These are phyloP conservation scores for Drosophila nasuta DNA, from an alignment of 1,140 invertebrate genomes.

Conservation along the genomic window DNA sequence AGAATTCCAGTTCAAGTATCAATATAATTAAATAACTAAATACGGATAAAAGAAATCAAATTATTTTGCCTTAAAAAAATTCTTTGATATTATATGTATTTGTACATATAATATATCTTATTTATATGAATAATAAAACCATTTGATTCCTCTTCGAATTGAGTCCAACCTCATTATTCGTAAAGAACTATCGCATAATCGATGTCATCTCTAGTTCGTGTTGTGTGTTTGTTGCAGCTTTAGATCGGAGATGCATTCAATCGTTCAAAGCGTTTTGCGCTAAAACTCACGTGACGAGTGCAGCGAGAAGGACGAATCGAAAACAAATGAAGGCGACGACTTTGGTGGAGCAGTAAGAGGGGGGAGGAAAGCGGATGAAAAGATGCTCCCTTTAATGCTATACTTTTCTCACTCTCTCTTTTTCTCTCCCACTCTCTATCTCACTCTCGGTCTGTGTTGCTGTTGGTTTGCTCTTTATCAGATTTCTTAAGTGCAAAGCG, in stretches of 20 bases:
- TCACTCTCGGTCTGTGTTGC: neutral
- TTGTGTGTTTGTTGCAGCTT: constrained; percentile 5
- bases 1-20: too few relatives aligned
- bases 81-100: too few relatives aligned
- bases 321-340: neutral
- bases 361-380: constrained; percentile 22
- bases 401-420: constrained; percentile 1
- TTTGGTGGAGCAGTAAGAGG: neutral
- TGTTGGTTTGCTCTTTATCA: constrained; percentile 51
- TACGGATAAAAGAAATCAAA: too few relatives aligned
- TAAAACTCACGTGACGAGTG: constrained; percentile 84
- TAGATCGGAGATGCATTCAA: constrained; percentile 69
- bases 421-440: neutral
- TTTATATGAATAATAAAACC: too few relatives aligned
- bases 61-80: too few relatives aligned
- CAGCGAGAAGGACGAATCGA: constrained; percentile 50
- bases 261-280: constrained; percentile 81
- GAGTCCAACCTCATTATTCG: too few relatives aligned
- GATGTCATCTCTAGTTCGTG: constrained; percentile 9
- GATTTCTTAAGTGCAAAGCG: constrained; percentile 84
- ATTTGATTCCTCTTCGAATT: too few relatives aligned
- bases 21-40: too few relatives aligned
- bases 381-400: constrained; percentile 30
- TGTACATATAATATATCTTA: too few relatives aligned
- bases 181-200: too few relatives aligned